A percentile compares a stretch with the other conserved stretches of the same genome.
phyloP scores from a whole-genome alignment of 2,888 invertebrate genomes.

The Cephus pulcher region DNA sequence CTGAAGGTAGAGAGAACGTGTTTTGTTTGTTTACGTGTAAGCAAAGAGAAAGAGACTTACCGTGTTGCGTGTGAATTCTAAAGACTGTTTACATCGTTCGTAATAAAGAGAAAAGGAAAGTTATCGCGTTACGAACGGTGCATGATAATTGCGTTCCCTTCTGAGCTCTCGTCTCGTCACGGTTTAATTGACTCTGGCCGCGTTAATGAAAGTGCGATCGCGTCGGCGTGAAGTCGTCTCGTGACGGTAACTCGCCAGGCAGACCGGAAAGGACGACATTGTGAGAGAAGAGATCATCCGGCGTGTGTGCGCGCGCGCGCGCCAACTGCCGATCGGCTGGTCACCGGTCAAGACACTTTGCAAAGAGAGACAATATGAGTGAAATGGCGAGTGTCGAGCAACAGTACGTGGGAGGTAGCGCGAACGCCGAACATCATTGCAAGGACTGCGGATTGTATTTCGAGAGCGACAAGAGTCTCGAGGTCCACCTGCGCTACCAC shows the following conservation, averaged over 20 bases:
- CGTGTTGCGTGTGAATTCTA: not conserved
- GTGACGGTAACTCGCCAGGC: not conserved
- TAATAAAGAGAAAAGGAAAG: not conserved
- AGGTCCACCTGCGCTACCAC: constrained; percentile 84
- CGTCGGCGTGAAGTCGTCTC: not conserved
- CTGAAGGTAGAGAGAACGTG: not conserved
- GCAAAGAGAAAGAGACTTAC: not conserved
- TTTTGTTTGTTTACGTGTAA: not conserved
- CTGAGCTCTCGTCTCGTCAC: not conserved
- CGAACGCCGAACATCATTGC: constrained; percentile 74
- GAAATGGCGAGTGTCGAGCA: constrained; percentile 64
- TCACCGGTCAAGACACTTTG: not conserved
- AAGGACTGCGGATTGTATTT: constrained; percentile 81
- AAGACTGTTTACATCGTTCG: not conserved
- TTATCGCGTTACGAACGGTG: not conserved
- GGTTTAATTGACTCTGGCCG: not conserved
- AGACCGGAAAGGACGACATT: constrained; percentile 12
- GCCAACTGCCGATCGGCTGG: not conserved
- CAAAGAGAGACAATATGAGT: constrained; percentile 54
- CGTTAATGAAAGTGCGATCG: not conserved
- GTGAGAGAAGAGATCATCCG: constrained; percentile 15
- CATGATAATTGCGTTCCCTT: not conserved
- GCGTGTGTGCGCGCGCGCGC: constrained; percentile 5
- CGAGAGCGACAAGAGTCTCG: constrained; percentile 81
- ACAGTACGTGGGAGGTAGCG: constrained; percentile 57